Percentiles rank a stretch among this genome's conserved stretches.
phyloP scores from a whole-genome alignment of 1,140 invertebrate species.

The Drosophila kepulauana region DNA sequence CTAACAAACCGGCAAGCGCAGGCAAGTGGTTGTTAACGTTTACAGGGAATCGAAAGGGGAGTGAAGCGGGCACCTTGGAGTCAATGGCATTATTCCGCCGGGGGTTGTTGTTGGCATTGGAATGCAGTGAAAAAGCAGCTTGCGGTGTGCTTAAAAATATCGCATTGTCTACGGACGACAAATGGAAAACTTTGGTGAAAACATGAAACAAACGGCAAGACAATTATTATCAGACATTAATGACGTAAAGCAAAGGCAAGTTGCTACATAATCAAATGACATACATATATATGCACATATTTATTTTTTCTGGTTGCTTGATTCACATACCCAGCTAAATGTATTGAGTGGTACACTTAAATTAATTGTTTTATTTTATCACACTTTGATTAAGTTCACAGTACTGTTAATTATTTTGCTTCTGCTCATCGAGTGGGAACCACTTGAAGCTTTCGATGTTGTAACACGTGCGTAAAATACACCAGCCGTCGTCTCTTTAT shows the following conservation, averaged over 20 bases:
- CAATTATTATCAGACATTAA: conserved; percentile 16
- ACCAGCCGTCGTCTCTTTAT: conserved; percentile 9
- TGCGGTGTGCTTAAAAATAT: neutral
- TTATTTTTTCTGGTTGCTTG: neutral
- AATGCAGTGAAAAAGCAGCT: neutral
- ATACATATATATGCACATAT: neutral
- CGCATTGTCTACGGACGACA: neutral
- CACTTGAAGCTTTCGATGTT: conserved; percentile 52
- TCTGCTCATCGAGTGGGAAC: conserved; percentile 13
- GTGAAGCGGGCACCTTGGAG: neutral
- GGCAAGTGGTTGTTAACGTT: neutral
- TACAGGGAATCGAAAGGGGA: neutral
- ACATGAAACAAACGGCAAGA: neutral
- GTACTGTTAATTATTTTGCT: neutral
- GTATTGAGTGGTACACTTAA: neutral
- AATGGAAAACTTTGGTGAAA: conserved; percentile 3
- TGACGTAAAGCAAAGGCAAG: conserved; percentile 1
- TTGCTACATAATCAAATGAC: neutral
- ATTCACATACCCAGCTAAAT: conserved; percentile 9
- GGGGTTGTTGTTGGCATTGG: conserved; percentile 14
- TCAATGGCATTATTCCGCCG: conserved; percentile 2
- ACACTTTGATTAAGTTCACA: conserved; percentile 2
- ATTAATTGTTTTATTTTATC: conserved; percentile 20
- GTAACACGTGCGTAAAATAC: conserved; percentile 38
- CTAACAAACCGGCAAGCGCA: conserved; percentile 17